These are phyloP conservation scores for Ascaphus truei DNA, from an alignment of 2,113 vertebrate species.

Conservation along the genomic window DNA sequence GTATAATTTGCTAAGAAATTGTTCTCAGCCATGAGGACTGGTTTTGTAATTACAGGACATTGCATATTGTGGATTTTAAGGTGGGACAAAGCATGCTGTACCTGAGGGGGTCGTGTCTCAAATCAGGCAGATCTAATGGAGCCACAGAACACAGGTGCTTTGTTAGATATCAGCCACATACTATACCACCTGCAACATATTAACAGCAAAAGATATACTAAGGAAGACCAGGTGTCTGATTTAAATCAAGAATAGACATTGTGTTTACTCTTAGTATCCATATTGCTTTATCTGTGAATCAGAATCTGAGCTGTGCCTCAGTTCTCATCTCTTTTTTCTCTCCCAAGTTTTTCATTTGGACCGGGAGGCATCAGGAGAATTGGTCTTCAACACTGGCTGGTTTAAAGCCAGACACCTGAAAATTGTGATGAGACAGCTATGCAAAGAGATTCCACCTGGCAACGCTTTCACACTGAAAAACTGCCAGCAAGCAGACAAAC, in stretches of 20 bases:
- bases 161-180: conserved; percentile 60
- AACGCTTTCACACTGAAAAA: no score
- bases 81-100: conserved; percentile 56
- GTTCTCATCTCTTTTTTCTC: conserved; percentile 15
- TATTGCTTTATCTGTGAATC: conserved; percentile 8
- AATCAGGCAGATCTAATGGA: conserved; percentile 50
- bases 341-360: neutral
- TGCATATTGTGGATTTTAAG: conserved; percentile 59
- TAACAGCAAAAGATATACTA: conserved; percentile 69
- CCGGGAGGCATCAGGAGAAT: neutral
- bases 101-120: conserved; percentile 51
- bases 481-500: no score
- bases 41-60: conserved; percentile 67
- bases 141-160: conserved; percentile 63
- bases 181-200: conserved; percentile 81
- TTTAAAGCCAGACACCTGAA: neutral
- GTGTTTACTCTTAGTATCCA: conserved; percentile 44
- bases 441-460: no score
- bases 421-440: neutral
- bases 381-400: neutral
- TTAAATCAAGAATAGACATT: conserved; percentile 54
- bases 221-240: conserved; percentile 81
- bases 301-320: conserved; percentile 12
- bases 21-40: conserved; percentile 56
- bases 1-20: conserved; percentile 64